Evolutionary conservation across 2,797 vertebrate genomes (phyloP), one percentile per base, ranked within the genome.

Genomic region (Podargus strigoides): DNA sequence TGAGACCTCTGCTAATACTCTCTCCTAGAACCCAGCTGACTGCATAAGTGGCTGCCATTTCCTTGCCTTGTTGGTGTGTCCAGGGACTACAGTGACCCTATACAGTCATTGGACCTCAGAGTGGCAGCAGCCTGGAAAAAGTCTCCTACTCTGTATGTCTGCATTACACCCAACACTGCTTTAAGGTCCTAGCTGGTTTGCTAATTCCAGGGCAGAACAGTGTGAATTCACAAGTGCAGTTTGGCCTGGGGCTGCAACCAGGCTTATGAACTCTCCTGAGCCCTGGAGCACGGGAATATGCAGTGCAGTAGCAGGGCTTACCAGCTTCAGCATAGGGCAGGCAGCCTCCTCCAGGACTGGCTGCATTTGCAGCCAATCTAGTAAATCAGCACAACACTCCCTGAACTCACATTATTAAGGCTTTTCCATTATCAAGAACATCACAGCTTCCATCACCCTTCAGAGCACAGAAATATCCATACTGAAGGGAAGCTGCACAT

Each of bases 371-470:
- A 90, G 89, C n/a, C 85, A 86, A 53, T 74, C 62, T 81, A 62
- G 76, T 55, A 78, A 85, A 94, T 55, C 69, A 88, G 73, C 50
- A 81, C 62, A 91, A 47, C 23, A 3, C 39, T 95, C 95, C 90
- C 83, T 44, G 30, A 81, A 75, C 73, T 88, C 32, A 0, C 63
- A 66, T 95, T 93, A 86, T 78, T 67, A 68, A 75, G 59, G 36
- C 26, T 84, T 93, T 95, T 91, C 93, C 67, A 86, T 94, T 94
- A 94, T 39, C 69, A 62, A 66, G 85, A 90, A 79, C 55, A 84
- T 84, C 83, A 72, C 27, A 84, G 39, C 42, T 88, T 90, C 83
- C 56, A 79, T 23, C 55, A 49, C 63, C 72, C 82, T 42, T 20
- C 42, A 85, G 60, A 87, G 46, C 17, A 63, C 30, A 91, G 55